Evolutionary conservation across 2,888 invertebrate species (phyloP).

Genomic region (Pecten maximus): DNA sequence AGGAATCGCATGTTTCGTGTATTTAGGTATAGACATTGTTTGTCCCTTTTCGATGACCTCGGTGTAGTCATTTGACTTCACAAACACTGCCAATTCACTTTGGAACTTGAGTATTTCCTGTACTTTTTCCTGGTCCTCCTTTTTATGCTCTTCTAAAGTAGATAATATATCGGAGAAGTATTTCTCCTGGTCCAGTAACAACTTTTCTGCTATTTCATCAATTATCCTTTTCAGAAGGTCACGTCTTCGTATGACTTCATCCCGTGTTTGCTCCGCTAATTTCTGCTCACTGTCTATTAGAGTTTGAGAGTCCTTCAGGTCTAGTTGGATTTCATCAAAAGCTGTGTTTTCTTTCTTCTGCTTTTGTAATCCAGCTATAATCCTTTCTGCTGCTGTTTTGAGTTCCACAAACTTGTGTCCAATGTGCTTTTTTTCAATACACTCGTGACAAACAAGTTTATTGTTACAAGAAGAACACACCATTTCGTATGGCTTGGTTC

Average conservation of each 20-base stretch:
- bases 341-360: background rate
- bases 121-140: background rate
- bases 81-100: background rate
- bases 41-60: background rate
- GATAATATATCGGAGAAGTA: background rate
- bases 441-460: background rate
- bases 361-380: background rate
- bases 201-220: background rate
- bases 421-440: background rate
- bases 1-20: background rate
- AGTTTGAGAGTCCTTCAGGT: background rate
- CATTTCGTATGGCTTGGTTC: background rate
- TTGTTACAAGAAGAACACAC: background rate
- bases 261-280: background rate
- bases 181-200: background rate
- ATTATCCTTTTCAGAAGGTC: background rate
- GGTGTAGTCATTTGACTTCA: background rate
- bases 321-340: background rate
- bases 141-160: background rate
- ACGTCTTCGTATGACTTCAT: background rate
- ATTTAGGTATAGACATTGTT: background rate
- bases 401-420: constrained; percentile 27
- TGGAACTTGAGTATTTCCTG: background rate
- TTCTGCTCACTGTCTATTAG: background rate
- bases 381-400: background rate